Evolutionary conservation across 2,888 invertebrate species (phyloP), one percentile per base, ranked within the genome.

Genomic region (Sarcophaga rosellei): DNA sequence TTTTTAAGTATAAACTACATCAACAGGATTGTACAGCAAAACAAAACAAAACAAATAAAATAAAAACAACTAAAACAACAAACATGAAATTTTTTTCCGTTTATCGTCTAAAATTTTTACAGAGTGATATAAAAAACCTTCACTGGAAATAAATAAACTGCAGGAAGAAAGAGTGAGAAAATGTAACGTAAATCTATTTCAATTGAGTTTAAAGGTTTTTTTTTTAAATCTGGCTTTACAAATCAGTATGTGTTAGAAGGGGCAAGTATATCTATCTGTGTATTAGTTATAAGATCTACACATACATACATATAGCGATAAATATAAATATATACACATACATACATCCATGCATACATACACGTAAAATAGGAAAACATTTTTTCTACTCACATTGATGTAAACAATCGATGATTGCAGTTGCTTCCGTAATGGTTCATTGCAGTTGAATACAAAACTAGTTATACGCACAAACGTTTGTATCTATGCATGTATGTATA

Each of bases 131-230:
- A 53, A 73, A 66, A 59, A 68, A 72, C 15, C 53, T 15, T 15
- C 12, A 53, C 53, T 15, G 53, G 1, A 53, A 53, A 53, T 53
- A 53, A 53, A 53, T 21, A 68, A 81, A 63, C 47, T 63, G 20
- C 12, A 63, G 44, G 20, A 70, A 74, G 63, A 70, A 70, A 59
- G 78, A 81, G 81, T 81, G 83, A 74, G 80, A 83, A 86, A 84
- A 80, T 83, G 81, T 70, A 77, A 81, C 83, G 81, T 83, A 86
- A 86, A 86, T 86, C 86, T 86, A 80, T 83, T 86, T 83, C 86
- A 86, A 83, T 86, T 83, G 83, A 86, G 80, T 86, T 86, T 83
- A 74, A 86, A 86, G 81, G 83, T 86, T 80, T 83, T 74, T 81
- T 68, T 23, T 72, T 69, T 45, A 10, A 23, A 78, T 53, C 12